Percentiles rank a stretch among this genome's conserved stretches.
Evolutionary conservation across 2,888 invertebrate genomes (phyloP).

Genomic region (Parnassius orleans): DNA sequence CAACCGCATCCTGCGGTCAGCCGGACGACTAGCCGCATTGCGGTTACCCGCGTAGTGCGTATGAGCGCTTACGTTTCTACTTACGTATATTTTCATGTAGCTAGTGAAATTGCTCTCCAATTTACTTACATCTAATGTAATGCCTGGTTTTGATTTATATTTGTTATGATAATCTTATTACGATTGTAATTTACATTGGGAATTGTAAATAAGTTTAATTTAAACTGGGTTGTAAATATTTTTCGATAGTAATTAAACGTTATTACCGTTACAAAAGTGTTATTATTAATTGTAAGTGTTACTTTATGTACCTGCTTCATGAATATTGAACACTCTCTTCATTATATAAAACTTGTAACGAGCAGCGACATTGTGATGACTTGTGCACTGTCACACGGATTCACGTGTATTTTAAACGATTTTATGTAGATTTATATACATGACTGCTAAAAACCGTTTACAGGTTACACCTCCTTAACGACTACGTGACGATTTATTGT

Average conservation of each 20-base stretch:
- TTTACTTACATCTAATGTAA: too few species aligned
- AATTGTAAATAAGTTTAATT: conserved; percentile 1
- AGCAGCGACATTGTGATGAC: conserved; percentile 39
- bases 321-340: conserved; percentile 11
- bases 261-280: neutral
- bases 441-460: conserved; percentile 29
- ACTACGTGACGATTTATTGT: conserved; percentile 14
- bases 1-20: too few species aligned
- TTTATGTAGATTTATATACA: conserved; percentile 44
- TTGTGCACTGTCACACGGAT: conserved; percentile 53
- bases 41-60: too few species aligned
- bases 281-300: neutral
- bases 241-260: conserved; percentile 20
- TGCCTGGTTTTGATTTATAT: too few species aligned
- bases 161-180: too few species aligned
- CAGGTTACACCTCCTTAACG: conserved; percentile 19
- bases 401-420: conserved; percentile 37
- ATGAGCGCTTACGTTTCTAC: too few species aligned
- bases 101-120: too few species aligned
- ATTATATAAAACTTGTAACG: conserved; percentile 2
- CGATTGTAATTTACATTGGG: neutral
- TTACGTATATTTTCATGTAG: too few species aligned
- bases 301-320: neutral
- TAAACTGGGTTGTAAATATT: conserved; percentile 41
- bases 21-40: too few species aligned